These are phyloP conservation scores for Centropus unirufus DNA, from an alignment of 2,113 vertebrate species.

Conservation along the genomic window DNA sequence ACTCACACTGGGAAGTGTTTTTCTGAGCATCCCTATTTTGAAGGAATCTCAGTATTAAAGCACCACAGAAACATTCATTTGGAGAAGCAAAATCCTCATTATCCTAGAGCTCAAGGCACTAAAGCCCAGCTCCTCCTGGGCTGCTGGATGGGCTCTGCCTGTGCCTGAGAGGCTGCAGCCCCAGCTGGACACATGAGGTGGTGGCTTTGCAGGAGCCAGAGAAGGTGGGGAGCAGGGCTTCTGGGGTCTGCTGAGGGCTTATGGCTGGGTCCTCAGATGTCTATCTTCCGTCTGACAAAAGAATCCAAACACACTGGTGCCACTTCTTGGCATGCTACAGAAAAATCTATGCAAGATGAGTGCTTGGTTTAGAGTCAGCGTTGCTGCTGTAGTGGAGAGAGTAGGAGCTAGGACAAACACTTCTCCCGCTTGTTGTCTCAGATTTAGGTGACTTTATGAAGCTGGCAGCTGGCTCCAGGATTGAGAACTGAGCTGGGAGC, in stretches of 20 bases:
- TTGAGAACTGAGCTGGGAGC: background rate
- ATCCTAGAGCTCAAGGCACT: background rate
- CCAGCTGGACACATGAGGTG: accelerated
- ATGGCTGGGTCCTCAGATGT: background rate
- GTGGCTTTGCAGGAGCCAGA: background rate
- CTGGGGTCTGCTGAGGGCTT: accelerated
- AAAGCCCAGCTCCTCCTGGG: background rate
- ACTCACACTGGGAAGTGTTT: accelerated
- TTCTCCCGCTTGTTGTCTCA: background rate
- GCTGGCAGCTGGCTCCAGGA: background rate
- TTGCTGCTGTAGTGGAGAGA: background rate
- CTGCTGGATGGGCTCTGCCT: background rate
- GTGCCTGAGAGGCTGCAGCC: background rate
- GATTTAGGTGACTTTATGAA: background rate
- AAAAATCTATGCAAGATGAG: background rate
- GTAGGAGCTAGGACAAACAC: background rate
- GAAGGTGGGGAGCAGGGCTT: background rate
- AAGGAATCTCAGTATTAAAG: background rate
- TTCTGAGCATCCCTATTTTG: background rate
- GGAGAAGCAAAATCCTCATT: background rate
- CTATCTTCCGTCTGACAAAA: background rate
- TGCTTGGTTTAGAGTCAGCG: background rate
- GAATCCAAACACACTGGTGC: background rate
- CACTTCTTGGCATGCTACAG: background rate
- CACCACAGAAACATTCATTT: background rate